Evolutionary conservation across 2,113 vertebrate species (phyloP).

Genomic region (Acinonyx jubatus): DNA sequence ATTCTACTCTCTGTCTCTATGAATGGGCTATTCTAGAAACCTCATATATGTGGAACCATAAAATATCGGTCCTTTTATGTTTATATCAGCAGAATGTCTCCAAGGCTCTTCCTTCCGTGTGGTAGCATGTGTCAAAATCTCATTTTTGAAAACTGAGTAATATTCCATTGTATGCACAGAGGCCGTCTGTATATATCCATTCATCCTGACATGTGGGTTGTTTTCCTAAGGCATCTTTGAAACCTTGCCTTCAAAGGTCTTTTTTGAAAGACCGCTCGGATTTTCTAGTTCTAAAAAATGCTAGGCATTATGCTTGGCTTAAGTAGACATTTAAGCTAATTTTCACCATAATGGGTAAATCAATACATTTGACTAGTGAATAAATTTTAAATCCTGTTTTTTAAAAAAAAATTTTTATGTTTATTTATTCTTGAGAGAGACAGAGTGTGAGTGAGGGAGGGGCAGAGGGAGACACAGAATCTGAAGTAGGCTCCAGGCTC

Average conservation of each 20-base stretch:
- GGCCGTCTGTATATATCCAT: not conserved
- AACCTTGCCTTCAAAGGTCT: not conserved
- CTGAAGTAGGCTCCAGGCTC: too few species aligned
- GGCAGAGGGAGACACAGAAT: too few species aligned
- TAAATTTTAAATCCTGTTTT: not conserved
- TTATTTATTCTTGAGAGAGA: too few species aligned
- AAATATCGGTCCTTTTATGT: not conserved
- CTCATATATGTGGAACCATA: not conserved
- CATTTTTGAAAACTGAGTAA: not conserved
- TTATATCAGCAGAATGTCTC: not conserved
- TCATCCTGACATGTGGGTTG: not conserved
- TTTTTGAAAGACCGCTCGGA: not conserved
- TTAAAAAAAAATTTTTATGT: too few species aligned
- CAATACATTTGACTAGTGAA: conserved; percentile 14
- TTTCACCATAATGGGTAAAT: conserved; percentile 38
- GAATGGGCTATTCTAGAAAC: not conserved
- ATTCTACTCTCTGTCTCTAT: not conserved
- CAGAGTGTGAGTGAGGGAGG: too few species aligned
- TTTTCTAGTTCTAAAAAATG: conserved; percentile 36
- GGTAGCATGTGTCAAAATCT: not conserved
- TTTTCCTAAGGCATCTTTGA: not conserved
- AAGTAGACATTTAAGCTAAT: conserved; percentile 42
- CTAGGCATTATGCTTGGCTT: conserved; percentile 21
- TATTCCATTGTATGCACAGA: not conserved
- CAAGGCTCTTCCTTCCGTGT: not conserved